Percentiles rank a stretch among this genome's conserved stretches.
Evolutionary conservation across 2,888 invertebrate genomes (phyloP).

Genomic region (Acanthosepion esculentum): DNA sequence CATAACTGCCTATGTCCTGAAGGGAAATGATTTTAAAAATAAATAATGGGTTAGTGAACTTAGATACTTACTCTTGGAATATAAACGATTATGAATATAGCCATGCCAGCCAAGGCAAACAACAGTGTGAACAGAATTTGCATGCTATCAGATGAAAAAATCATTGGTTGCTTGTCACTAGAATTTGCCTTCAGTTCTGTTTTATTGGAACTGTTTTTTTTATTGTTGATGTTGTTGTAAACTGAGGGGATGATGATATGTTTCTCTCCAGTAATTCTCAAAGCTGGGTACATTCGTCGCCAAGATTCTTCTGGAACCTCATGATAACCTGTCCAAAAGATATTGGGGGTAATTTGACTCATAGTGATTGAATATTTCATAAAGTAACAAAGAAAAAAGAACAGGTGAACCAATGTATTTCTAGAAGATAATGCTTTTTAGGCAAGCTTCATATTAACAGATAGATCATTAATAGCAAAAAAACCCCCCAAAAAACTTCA

Average conservation of each 20-base stretch:
- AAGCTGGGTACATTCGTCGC: slow-evolving; percentile 62
- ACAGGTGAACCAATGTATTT: no score
- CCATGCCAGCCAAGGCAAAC: neutral
- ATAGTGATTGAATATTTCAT: no score
- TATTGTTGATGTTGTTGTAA: neutral
- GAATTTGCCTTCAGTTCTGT: neutral
- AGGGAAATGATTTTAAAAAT: no score
- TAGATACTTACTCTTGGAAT: slow-evolving; percentile 38
- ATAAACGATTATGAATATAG: neutral
- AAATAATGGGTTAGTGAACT: neutral
- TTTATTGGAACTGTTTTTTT: neutral
- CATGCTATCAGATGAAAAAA: neutral
- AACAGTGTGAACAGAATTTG: neutral
- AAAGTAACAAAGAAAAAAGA: no score
- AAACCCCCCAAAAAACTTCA: no score
- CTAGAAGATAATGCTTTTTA: no score
- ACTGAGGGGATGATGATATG: neutral
- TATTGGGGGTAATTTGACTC: neutral
- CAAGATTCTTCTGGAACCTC: slow-evolving; percentile 70
- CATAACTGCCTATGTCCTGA: no score
- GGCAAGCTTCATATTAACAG: no score
- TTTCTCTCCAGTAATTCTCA: slow-evolving; percentile 62
- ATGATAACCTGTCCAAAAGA: slow-evolving; percentile 67
- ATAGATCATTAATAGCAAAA: no score
- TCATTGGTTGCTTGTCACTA: neutral